Base-by-base conservation (phyloP, 2,113 vertebrate species). In the Mormyrus iriodes region DNA sequence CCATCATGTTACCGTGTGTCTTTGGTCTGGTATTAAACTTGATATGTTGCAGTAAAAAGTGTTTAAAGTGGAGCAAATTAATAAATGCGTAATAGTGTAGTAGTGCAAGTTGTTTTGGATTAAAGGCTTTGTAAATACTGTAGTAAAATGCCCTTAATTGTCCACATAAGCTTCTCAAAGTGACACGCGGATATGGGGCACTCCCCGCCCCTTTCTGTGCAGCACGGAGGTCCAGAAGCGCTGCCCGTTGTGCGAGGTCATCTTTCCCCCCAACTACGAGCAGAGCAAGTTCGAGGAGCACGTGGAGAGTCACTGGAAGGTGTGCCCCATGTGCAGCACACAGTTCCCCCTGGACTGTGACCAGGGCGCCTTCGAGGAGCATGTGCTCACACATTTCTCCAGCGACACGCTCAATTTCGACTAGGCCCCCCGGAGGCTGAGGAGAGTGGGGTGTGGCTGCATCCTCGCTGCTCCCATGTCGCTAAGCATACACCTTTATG, bases 301-400 rank as follows among this genome's bases (percentile, higher is more conserved):
- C 0, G 98, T 99, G 44, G 98, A 99, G 94, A 99, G 98, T 91
- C 98, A 99, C 96, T 99, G 98, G 98, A 99, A 99, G 93, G 98
- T 98, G 90, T 99, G 98, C 90, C 98, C 98, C 17, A 98, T 99
- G 98, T 99, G 98, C 96, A 97, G 97, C 0, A 97, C 99, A 95
- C 98, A 99, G 95, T 99, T 99, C 93, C 97, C 98, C 0, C 98
- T 98, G 0, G 97, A 99, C 95, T 99, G 97, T 0, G 97, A 99
- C 93, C 98, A 99, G 95, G 96, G 97, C 88, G 95, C 96, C 0
- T 99, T 98, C 19, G 98, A 99, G 95, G 97, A 97, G 91, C 98
- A 99, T 0, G 98, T 99, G 65, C 97, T 99, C 92, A 99, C 96
- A 0, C 98, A 99, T 94, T 99, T 99, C 19, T 97, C 98, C 90